These are phyloP conservation scores for Artemia sp. DNA, from an alignment of 2,888 invertebrate genomes.

Conservation along the genomic window DNA sequence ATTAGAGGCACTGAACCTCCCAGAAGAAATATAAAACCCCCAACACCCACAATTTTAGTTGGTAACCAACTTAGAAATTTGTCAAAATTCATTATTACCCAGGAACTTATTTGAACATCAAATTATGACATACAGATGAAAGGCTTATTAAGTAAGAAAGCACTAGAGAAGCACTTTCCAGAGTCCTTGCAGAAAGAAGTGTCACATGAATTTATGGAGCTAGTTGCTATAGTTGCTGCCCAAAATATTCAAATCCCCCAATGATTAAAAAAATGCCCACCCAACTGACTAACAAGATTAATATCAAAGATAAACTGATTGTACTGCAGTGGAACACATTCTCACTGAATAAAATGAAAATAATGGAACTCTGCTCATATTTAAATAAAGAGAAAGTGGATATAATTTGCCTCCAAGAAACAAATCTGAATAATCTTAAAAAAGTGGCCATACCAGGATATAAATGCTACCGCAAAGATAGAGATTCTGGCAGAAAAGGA, in stretches of 20 bases:
- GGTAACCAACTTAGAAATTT: not conserved
- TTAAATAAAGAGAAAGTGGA: not conserved
- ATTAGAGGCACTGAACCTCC: not conserved
- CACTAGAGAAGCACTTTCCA: not conserved
- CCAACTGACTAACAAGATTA: not conserved
- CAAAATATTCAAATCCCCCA: not conserved
- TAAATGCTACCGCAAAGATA: too few relatives aligned
- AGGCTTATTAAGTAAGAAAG: not conserved
- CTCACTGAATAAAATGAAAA: not conserved
- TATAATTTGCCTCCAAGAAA: not conserved
- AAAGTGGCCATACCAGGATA: too few relatives aligned
- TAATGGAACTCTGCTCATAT: not conserved
- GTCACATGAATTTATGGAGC: not conserved
- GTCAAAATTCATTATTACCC: not conserved
- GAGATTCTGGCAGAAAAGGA: too few relatives aligned
- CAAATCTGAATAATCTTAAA: not conserved
- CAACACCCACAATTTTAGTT: not conserved
- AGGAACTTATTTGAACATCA: slow-evolving; percentile 1
- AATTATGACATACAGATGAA: not conserved
- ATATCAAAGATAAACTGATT: not conserved
- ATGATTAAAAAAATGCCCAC: not conserved
- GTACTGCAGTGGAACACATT: not conserved
- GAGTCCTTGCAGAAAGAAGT: not conserved
- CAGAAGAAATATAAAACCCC: not conserved
- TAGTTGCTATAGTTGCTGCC: not conserved